Evolutionary conservation across 2,797 vertebrate species (phyloP), one percentile per base, ranked within the genome.

Genomic region (Megalops cyprinoides): DNA sequence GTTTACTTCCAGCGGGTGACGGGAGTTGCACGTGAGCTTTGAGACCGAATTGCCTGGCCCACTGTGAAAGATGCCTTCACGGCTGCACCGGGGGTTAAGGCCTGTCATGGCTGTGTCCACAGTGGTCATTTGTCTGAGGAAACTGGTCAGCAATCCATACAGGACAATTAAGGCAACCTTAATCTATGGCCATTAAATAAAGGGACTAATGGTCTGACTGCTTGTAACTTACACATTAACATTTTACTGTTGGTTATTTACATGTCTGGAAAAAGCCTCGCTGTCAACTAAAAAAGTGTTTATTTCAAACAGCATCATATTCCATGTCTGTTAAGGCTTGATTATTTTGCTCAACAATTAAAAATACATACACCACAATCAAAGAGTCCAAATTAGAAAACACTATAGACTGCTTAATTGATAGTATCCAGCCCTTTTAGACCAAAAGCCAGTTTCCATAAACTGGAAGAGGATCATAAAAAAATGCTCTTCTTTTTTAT

Each of bases 1-100:
- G 76, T 31, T 37, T 42, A 46, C 73, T 82, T 80, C 76, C 78
- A 75, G 81, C 82, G 71, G 84, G 84, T 84, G 84, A 85, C 77
- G 82, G 80, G 84, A 81, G 58, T 76, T 48, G 55, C 79, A 82
- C 83, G 83, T 80, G 69, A 81, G 62, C 46, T 48, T 42, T 15
- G 44, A 4, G n/a, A 25, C 44, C 28, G 42, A n/a, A 44, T 42
- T 48, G 46, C 25, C 25, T 48, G 74, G 14, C n/a, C n/a, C 71
- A 48, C 12, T 74, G 37, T 73, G 42, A n/a, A 20, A 25, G n/a
- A 25, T 1, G 15, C n/a, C 39, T 48, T 74, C 25, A 74, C 44
- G n/a, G 71, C n/a, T 25, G 4, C n/a, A 12, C 25, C 44, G 42
- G 67, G 4, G 8, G 60, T 2, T 1, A 65, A 65, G 3, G 10